Percentiles rank a stretch among this genome's conserved stretches.
Evolutionary conservation across 1,140 invertebrate species (phyloP).

Genomic region (Schlechtendalia chinensis): DNA sequence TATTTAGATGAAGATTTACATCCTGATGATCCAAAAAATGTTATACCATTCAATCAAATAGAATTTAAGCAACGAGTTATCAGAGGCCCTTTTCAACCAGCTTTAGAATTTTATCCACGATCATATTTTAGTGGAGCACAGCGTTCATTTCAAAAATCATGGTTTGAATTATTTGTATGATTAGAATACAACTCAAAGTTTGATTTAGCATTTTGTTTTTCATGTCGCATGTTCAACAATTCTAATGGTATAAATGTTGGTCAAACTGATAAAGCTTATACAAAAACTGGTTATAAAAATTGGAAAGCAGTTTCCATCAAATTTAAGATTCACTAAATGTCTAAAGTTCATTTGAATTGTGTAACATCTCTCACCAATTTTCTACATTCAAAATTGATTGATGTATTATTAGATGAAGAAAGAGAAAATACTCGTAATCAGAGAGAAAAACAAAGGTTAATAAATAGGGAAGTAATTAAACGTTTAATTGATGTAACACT

Average conservation of each 20-base stretch:
- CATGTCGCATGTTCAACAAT: neutral
- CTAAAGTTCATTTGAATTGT: neutral
- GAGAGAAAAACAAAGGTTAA: too few relatives aligned
- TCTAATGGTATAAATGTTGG: conserved; percentile 6
- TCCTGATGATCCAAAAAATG: conserved; percentile 4
- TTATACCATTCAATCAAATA: neutral
- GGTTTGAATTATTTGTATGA: neutral
- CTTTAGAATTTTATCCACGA: neutral
- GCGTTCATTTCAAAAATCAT: neutral
- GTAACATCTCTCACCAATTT: neutral
- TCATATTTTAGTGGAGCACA: neutral
- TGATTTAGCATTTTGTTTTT: neutral
- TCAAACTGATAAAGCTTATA: neutral
- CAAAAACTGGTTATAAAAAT: neutral
- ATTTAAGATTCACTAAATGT: neutral
- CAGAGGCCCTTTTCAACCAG: neutral
- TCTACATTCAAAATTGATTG: neutral
- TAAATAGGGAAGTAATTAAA: neutral
- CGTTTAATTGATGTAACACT: conserved; percentile 2
- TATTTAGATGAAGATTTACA: conserved; percentile 10
- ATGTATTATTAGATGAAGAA: too few relatives aligned
- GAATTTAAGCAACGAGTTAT: neutral
- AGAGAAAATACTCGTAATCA: too few relatives aligned
- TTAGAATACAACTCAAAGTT: neutral
- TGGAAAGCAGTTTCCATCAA: neutral